phyloP scores from a whole-genome alignment of 2,888 invertebrate genomes.

The Morinoia aosen region DNA sequence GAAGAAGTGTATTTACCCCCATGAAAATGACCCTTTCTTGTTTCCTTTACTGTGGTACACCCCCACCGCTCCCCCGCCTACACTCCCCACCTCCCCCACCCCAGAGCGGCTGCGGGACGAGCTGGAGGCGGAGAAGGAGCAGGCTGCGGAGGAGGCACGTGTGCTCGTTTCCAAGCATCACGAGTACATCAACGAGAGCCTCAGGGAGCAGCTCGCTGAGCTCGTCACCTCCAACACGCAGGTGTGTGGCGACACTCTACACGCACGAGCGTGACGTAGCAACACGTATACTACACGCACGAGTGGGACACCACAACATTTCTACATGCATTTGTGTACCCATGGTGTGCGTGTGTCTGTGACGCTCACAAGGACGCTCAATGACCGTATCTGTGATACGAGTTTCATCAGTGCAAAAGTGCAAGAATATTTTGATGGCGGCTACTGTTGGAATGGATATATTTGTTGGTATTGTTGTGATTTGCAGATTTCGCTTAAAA shows the following conservation, averaged over 20 bases:
- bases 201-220: constrained; percentile 64
- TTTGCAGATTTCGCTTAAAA: too few species aligned
- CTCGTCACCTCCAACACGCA: constrained; percentile 58
- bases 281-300: neutral
- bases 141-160: constrained; percentile 66
- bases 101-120: constrained; percentile 66
- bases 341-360: too few species aligned
- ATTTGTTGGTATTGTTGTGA: too few species aligned
- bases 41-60: too few species aligned
- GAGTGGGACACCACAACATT: neutral
- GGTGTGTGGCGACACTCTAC: constrained; percentile 26
- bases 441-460: too few species aligned
- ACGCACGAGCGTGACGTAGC: neutral
- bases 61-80: neutral
- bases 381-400: too few species aligned
- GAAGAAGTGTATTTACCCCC: too few species aligned
- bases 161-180: constrained; percentile 64
- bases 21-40: too few species aligned
- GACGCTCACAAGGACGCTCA: too few species aligned
- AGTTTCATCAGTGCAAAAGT: too few species aligned
- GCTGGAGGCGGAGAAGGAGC: constrained; percentile 66
- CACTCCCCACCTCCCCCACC: neutral
- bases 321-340: neutral
- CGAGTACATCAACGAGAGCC: constrained; percentile 61
- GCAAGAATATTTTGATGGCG: too few species aligned